Conservation (phyloP, 30 jellyfish, hydroid and myxozoan genomes). For the Aurelia aurita region DNA sequence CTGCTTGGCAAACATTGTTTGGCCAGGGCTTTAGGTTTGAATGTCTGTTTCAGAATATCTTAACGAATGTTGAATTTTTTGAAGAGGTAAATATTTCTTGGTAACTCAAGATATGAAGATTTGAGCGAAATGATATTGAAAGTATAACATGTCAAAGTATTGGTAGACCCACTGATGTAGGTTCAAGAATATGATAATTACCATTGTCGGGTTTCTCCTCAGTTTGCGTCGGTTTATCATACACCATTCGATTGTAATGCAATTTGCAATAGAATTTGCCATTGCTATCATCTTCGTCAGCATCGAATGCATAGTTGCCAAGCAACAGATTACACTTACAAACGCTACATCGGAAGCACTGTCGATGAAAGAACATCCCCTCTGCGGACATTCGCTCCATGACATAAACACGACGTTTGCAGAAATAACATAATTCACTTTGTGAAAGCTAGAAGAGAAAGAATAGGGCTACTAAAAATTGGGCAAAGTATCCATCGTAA, state of each 20-base stretch:
- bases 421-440: conserved; percentile 86
- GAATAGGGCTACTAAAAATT: not conserved
- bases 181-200: not conserved
- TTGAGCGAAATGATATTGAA: too few relatives aligned
- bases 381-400: conserved; percentile 96
- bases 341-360: conserved; percentile 79
- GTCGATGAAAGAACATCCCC: conserved; percentile 92
- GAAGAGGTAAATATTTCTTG: too few relatives aligned
- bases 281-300: conserved; percentile 53
- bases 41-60: too few relatives aligned
- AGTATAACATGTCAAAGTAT: too few relatives aligned
- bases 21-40: too few relatives aligned
- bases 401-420: conserved; percentile 90
- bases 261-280: conserved; percentile 89
- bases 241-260: conserved; percentile 80
- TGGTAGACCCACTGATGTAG: too few relatives aligned
- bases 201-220: conserved; percentile 5
- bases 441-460: conserved; percentile 72
- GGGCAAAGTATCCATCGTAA: too few relatives aligned
- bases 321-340: conserved; percentile 90
- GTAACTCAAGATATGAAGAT: too few relatives aligned
- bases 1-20: too few relatives aligned
- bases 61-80: too few relatives aligned
- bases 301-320: conserved; percentile 89
- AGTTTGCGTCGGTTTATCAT: conserved; percentile 36